Evolutionary conservation across 1,140 invertebrate species (phyloP).

Genomic region (Himalopsyche phryganea): DNA sequence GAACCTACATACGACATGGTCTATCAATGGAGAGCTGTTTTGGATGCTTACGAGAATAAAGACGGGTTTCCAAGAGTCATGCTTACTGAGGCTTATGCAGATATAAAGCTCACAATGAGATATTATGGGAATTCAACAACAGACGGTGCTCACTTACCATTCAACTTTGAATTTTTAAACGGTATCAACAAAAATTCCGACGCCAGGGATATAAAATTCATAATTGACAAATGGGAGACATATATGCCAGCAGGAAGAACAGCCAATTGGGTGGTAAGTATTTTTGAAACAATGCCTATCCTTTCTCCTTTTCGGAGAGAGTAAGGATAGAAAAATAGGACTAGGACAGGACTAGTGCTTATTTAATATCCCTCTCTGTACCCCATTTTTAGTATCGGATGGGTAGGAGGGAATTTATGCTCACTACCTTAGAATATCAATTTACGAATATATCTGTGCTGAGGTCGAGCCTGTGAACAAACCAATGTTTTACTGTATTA

Average conservation of each 20-base stretch:
- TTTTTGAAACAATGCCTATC: too few relatives aligned
- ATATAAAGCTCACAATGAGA: slow-evolving; percentile 55
- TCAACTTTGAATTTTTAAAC: slow-evolving; percentile 63
- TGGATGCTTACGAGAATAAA: slow-evolving; percentile 50
- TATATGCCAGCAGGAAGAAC: slow-evolving; percentile 56
- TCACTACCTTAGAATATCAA: too few relatives aligned
- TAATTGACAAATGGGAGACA: slow-evolving; percentile 56
- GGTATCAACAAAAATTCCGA: slow-evolving; percentile 52
- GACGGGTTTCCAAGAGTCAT: slow-evolving; percentile 58
- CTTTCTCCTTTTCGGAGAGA: too few relatives aligned
- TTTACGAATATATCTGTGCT: too few relatives aligned
- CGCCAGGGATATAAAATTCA: slow-evolving; percentile 53
- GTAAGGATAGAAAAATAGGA: too few relatives aligned
- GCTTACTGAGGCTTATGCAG: slow-evolving; percentile 69
- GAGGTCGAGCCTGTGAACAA: too few relatives aligned
- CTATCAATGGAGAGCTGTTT: slow-evolving; percentile 56
- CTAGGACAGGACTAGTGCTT: too few relatives aligned
- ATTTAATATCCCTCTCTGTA: too few relatives aligned
- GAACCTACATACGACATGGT: slow-evolving; percentile 53
- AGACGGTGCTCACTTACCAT: slow-evolving; percentile 61
- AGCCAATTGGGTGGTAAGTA: slow-evolving; percentile 63
- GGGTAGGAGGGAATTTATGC: too few relatives aligned
- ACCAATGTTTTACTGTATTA: too few relatives aligned
- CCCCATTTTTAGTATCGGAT: too few relatives aligned
- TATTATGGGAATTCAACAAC: slow-evolving; percentile 59